Conservation (phyloP, 2,888 invertebrate genomes). For the Chrysolina americana region DNA sequence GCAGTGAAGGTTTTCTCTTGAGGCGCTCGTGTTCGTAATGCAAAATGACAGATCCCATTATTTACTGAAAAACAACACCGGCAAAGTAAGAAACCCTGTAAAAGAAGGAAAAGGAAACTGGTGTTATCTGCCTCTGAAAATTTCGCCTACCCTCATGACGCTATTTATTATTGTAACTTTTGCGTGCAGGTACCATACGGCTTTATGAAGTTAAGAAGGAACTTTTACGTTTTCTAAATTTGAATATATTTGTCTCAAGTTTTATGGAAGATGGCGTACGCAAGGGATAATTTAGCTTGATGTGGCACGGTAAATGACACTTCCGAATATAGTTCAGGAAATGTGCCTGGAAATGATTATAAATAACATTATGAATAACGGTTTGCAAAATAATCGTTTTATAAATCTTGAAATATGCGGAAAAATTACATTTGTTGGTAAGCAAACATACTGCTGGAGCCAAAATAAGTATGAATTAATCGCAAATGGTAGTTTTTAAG, state of each 20-base stretch:
- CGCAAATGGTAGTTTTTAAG: too few species aligned
- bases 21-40: conserved; percentile 66
- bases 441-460: too few species aligned
- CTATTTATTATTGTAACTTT: conserved; percentile 58
- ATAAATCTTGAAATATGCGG: too few species aligned
- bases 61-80: conserved; percentile 70
- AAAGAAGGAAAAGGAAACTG: conserved; percentile 65
- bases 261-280: conserved; percentile 31
- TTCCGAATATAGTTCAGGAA: conserved; percentile 18
- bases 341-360: conserved; percentile 13
- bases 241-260: conserved; percentile 42
- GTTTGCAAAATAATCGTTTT: neutral
- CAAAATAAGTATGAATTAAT: too few species aligned
- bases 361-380: conserved; percentile 1
- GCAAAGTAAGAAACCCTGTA: conserved; percentile 69
- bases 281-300: conserved; percentile 33
- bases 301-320: conserved; percentile 26
- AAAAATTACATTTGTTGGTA: too few species aligned
- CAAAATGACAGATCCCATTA: conserved; percentile 72
- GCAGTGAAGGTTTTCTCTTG: conserved; percentile 59
- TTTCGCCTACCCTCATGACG: conserved; percentile 60
- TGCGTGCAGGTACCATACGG: conserved; percentile 40
- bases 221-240: conserved; percentile 40
- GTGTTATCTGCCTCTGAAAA: conserved; percentile 63
- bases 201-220: conserved; percentile 33